A percentile compares a stretch with the other conserved stretches of the same genome.
Evolutionary conservation across 2,797 vertebrate species (phyloP).

Genomic region (Buphagus erythrorhynchus): DNA sequence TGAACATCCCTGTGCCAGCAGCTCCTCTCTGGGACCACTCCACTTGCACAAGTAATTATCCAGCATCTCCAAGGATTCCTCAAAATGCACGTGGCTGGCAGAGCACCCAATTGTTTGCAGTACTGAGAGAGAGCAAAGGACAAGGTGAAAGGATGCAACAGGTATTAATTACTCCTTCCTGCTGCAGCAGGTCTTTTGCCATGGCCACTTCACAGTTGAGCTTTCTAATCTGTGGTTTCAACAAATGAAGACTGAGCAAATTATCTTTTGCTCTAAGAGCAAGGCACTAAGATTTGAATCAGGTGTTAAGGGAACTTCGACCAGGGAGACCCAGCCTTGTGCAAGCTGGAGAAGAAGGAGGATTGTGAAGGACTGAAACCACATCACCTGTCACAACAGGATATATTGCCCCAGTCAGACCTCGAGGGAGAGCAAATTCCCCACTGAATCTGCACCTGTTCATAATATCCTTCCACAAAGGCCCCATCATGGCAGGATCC

Average conservation of each 20-base stretch:
- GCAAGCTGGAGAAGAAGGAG: background rate
- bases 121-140: background rate
- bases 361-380: background rate
- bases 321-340: background rate
- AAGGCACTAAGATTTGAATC: background rate
- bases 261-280: background rate
- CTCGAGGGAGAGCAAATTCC: background rate
- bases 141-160: background rate
- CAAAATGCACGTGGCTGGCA: background rate
- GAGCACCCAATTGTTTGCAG: background rate
- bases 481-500: rapidly evolving
- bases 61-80: background rate
- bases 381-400: background rate
- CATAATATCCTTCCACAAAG: background rate
- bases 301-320: background rate
- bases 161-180: background rate
- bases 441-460: background rate
- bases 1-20: background rate
- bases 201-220: background rate
- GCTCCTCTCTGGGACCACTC: background rate
- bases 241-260: background rate
- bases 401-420: background rate
- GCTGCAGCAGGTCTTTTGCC: background rate
- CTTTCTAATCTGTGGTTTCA: background rate
- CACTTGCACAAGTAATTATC: background rate